These are phyloP conservation scores for Acrobasis consociella DNA, from an alignment of 2,888 invertebrate species.

Conservation along the genomic window DNA sequence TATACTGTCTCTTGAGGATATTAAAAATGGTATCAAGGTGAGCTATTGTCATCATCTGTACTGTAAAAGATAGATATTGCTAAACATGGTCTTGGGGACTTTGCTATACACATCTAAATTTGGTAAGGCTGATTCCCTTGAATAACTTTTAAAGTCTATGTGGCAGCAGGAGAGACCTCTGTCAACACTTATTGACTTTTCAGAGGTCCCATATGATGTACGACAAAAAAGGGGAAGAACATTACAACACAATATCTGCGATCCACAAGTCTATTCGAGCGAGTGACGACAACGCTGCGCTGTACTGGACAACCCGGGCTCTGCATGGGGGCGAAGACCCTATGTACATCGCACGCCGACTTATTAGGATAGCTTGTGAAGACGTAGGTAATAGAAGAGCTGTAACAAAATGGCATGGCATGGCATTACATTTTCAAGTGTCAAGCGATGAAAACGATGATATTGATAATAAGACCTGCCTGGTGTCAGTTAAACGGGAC, in stretches of 20 bases:
- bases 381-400: slow-evolving; percentile 85
- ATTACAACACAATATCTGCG: slow-evolving; percentile 92
- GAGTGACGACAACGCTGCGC: slow-evolving; percentile 89
- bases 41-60: neutral
- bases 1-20: slow-evolving; percentile 84
- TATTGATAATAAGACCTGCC: too few relatives aligned
- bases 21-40: slow-evolving; percentile 89
- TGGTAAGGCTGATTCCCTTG: too few relatives aligned
- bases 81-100: too few relatives aligned
- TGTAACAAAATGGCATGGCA: neutral
- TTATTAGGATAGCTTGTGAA: slow-evolving; percentile 89
- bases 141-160: too few relatives aligned
- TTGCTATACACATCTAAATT: too few relatives aligned
- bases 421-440: too few relatives aligned
- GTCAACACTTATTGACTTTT: slow-evolving; percentile 17
- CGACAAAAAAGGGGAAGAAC: slow-evolving; percentile 91
- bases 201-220: slow-evolving; percentile 90
- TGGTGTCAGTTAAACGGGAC: too few relatives aligned
- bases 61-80: too few relatives aligned
- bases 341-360: slow-evolving; percentile 87
- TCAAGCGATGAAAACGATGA: too few relatives aligned
- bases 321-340: slow-evolving; percentile 91
- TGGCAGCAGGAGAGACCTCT: too few relatives aligned
- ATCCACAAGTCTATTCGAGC: slow-evolving; percentile 92
- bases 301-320: slow-evolving; percentile 93